Percentiles rank a stretch among this genome's conserved stretches.
These are phyloP conservation scores for Periophthalmus modestus DNA, from an alignment of 2,113 vertebrate genomes.

Conservation along the genomic window DNA sequence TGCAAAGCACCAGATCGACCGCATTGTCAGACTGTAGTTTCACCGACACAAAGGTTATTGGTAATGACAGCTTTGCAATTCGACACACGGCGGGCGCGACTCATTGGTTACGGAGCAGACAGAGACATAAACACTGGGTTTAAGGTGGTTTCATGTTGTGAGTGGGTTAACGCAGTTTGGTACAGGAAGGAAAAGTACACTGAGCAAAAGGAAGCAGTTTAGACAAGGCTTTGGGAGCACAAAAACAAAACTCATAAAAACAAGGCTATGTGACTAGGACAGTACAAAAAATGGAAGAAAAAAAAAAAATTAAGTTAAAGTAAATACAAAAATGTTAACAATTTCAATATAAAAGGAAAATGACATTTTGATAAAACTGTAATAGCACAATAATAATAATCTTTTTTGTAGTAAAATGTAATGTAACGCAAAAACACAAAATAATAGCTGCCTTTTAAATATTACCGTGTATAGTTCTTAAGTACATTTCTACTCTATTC, in stretches of 20 bases:
- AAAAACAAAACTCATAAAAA: constrained; percentile 9
- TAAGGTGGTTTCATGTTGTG: constrained; percentile 24
- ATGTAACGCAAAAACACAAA: too few relatives aligned
- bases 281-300: too few relatives aligned
- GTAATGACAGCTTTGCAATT: constrained; percentile 59
- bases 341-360: too few relatives aligned
- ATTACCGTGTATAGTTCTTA: too few relatives aligned
- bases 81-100: constrained; percentile 26
- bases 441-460: too few relatives aligned
- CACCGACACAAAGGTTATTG: constrained; percentile 18
- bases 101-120: constrained; percentile 21
- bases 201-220: constrained; percentile 49
- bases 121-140: constrained; percentile 21
- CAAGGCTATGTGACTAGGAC: constrained; percentile 28
- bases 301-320: too few relatives aligned
- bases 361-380: too few relatives aligned
- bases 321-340: too few relatives aligned
- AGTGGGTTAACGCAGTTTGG: constrained; percentile 23
- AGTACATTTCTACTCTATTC: too few relatives aligned
- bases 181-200: constrained; percentile 34
- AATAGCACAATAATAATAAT: too few relatives aligned
- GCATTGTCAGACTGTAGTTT: constrained; percentile 63
- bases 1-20: constrained; percentile 52
- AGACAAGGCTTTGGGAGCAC: constrained; percentile 30
- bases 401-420: too few relatives aligned